Evolutionary conservation across 2,888 invertebrate genomes (phyloP).

Genomic region (Spisula solida): DNA sequence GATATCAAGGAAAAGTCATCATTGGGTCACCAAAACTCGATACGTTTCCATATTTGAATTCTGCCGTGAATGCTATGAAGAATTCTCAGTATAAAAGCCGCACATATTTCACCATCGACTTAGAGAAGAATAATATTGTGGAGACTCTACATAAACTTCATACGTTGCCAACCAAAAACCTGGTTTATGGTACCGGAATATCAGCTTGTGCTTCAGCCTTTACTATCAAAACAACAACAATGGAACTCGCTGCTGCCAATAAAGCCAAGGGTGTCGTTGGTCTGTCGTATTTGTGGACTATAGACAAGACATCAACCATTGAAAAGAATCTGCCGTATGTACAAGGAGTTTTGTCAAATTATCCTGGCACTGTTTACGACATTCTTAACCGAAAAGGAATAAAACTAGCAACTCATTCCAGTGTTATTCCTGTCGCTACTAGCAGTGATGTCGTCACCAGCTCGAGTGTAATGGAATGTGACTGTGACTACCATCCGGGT

Average conservation of each 20-base stretch:
- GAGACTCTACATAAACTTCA: slow-evolving; percentile 25
- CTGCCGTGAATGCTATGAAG: slow-evolving; percentile 12
- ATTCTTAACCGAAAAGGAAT: slow-evolving; percentile 23
- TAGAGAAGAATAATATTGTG: slow-evolving; percentile 21
- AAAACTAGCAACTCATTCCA: slow-evolving; percentile 12
- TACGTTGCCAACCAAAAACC: slow-evolving; percentile 16
- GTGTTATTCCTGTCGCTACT: slow-evolving; percentile 26
- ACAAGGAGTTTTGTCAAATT: slow-evolving; percentile 44
- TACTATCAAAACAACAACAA: not conserved
- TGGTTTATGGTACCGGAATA: slow-evolving; percentile 43
- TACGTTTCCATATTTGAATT: slow-evolving; percentile 33
- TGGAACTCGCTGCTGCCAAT: slow-evolving; percentile 35
- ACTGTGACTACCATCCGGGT: slow-evolving; percentile 29
- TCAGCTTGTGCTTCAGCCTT: slow-evolving; percentile 1
- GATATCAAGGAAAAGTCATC: slow-evolving; percentile 39
- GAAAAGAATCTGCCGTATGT: slow-evolving; percentile 21
- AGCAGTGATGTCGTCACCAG: slow-evolving; percentile 26
- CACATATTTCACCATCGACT: slow-evolving; percentile 36
- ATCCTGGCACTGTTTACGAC: slow-evolving; percentile 27
- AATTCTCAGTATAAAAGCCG: slow-evolving; percentile 3
- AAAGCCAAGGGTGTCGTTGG: slow-evolving; percentile 34
- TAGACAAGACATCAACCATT: slow-evolving; percentile 28
- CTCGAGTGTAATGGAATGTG: not conserved
- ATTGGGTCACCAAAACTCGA: slow-evolving; percentile 41
- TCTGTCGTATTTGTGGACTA: slow-evolving; percentile 39